Base-by-base conservation (phyloP, 2,113 vertebrate species). In the Myotis brandtii region DNA sequence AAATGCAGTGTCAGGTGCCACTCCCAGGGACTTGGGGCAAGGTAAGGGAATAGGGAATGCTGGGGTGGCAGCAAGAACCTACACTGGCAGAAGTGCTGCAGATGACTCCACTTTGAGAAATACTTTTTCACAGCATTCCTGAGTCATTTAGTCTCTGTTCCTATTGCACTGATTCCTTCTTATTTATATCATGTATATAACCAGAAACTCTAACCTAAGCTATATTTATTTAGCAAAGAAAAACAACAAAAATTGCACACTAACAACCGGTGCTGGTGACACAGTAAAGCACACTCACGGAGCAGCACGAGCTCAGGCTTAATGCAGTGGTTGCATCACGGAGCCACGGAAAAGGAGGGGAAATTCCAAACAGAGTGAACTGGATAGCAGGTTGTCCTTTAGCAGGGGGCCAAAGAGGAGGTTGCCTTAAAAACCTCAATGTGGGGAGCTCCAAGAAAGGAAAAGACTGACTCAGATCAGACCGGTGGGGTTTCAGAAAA, bases 161-260 rank as follows among this genome's bases (percentile, higher is more conserved):
- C 56, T 23, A 30, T 56, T 27, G 32, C 18, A 59, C 3, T 14
- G 72, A 43, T 21, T 80, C 64, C 16, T 80, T 46, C 62, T 83
- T 73, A 84, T 32, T 75, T 48, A 91, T 48, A 91, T 43, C 79
- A 48, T 21, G 43, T 8, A 48, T 69, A 90, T 12, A 89, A 21
- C 34, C 54, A 79, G 50, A 50, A 92, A 94, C 84, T 56, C 56
- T 79, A 95, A 67, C 16, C 10, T 64, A 52, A 84, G 76, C n/a
- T 85, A 1, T 46, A 85, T 52, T 82, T 90, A 83, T 18, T 79
- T 86, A 46, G 23, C 48, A 70, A 10, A 79, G 32, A 56, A 94
- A 86, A 54, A 92, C 37, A 17, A 54, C 52, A 84, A 77, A 87
- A 77, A 82, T 25, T 23, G 30, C 40, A 67, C 23, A n/a, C 54